Evolutionary conservation across 2,113 vertebrate genomes (phyloP).

Genomic region (Pithys albifrons): DNA sequence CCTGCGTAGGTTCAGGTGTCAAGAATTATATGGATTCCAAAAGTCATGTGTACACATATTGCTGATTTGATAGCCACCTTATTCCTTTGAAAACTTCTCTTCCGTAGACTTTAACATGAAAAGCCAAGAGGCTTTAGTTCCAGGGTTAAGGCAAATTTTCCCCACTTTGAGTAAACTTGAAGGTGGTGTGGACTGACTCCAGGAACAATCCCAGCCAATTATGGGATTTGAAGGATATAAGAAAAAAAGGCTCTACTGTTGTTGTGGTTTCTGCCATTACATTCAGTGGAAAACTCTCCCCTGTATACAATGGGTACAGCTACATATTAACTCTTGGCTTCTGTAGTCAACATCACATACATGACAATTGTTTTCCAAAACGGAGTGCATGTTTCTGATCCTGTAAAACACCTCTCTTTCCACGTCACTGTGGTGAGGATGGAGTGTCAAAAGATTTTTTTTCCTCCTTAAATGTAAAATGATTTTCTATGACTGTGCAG

Average conservation of each 20-base stretch:
- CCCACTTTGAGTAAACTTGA: neutral
- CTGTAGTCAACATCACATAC: neutral
- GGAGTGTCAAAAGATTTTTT: neutral
- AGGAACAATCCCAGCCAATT: neutral
- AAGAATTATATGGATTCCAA: neutral
- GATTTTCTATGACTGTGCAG: neutral
- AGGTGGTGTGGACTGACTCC: neutral
- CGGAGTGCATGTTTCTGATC: neutral
- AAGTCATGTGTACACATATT: neutral
- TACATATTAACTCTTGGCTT: neutral
- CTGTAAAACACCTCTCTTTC: neutral
- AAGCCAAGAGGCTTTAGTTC: neutral
- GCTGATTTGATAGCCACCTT: neutral
- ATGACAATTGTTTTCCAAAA: neutral
- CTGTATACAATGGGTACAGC: neutral
- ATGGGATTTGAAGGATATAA: neutral
- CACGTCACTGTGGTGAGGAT: neutral
- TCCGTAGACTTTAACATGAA: neutral
- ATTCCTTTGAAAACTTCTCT: neutral
- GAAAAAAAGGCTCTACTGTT: neutral
- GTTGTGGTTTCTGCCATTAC: neutral
- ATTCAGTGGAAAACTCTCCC: neutral
- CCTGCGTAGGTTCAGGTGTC: neutral
- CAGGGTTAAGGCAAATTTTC: neutral
- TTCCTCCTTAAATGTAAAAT: neutral